These are phyloP conservation scores for Chloroclysta siterata DNA, from an alignment of 2,888 invertebrate genomes.

Conservation along the genomic window DNA sequence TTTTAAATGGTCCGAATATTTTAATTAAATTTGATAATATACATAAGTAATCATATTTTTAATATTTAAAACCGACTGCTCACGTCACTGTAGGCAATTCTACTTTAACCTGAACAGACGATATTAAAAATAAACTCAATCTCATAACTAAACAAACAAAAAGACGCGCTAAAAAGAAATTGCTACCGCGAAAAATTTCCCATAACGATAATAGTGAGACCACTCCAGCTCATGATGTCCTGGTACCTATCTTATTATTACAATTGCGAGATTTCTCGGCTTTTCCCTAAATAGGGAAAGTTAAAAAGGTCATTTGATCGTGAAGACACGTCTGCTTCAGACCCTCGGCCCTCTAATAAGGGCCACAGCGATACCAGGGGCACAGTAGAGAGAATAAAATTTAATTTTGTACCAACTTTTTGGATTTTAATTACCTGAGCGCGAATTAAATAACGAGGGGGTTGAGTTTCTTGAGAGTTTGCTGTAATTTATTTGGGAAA, in stretches of 20 bases:
- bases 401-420: constrained; percentile 81
- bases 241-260: constrained; percentile 70
- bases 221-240: constrained; percentile 71
- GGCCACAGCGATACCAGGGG: constrained; percentile 26
- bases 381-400: constrained; percentile 65
- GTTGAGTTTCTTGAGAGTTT: constrained; percentile 51
- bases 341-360: constrained; percentile 41
- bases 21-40: not conserved
- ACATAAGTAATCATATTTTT: no score
- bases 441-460: constrained; percentile 76
- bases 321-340: constrained; percentile 71
- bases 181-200: constrained; percentile 43
- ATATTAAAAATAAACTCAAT: constrained; percentile 1
- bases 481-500: constrained; percentile 53
- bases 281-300: constrained; percentile 83
- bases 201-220: constrained; percentile 63
- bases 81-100: not conserved
- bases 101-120: not conserved
- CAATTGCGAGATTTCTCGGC: constrained; percentile 77
- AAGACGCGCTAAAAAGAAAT: constrained; percentile 32
- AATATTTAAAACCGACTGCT: no score
- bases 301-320: constrained; percentile 82
- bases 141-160: constrained; percentile 23
- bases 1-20: not conserved
- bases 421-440: constrained; percentile 84